These are phyloP conservation scores for Philopotamus ludificatus DNA, from an alignment of 1,140 invertebrate genomes.

Conservation along the genomic window DNA sequence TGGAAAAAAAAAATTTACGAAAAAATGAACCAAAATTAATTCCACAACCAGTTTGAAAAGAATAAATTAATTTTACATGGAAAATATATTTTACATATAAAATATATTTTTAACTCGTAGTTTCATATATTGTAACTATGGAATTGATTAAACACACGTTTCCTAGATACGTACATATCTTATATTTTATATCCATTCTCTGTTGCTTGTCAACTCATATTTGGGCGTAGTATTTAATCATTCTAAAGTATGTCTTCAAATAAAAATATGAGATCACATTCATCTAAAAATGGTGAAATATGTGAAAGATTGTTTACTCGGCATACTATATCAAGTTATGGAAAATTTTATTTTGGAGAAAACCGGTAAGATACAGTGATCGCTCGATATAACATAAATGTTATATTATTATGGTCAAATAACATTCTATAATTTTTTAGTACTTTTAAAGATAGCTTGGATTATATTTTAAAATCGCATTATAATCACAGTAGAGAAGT, in stretches of 20 bases:
- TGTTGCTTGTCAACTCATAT: no score
- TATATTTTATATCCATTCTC: no score
- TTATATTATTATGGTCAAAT: neutral
- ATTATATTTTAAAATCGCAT: constrained; percentile 58
- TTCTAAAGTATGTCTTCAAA: neutral
- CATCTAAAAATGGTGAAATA: neutral
- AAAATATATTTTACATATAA: no score
- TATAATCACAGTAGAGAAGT: constrained; percentile 61
- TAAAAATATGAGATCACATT: neutral
- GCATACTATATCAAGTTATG: neutral
- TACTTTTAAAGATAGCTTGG: constrained; percentile 61
- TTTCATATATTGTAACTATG: neutral
- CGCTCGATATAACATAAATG: neutral
- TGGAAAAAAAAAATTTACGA: no score
- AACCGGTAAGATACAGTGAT: neutral
- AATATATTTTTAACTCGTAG: no score
- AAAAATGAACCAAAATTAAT: no score
- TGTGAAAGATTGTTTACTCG: neutral
- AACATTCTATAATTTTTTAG: constrained; percentile 40
- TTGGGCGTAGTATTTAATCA: neutral
- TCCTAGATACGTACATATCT: no score
- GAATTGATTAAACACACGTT: neutral
- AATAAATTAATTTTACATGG: no score
- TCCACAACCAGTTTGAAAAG: no score
- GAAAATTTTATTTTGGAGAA: neutral